Base-by-base conservation (phyloP, 2,888 invertebrate species). In the Lasioglossum marginatum region DNA sequence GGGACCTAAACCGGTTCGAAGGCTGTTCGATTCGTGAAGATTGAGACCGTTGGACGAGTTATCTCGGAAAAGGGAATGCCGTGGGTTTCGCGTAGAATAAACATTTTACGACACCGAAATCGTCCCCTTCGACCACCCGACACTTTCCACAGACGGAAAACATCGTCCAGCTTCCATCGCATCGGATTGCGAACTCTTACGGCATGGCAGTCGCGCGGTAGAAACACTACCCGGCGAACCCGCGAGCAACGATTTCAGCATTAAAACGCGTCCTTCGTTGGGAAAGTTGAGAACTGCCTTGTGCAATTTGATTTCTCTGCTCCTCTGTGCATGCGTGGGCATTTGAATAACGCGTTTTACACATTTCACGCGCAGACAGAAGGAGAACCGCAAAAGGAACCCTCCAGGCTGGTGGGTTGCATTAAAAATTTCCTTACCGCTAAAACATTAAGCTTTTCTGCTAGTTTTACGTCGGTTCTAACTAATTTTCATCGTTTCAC, bases 41-140 rank as follows among this genome's bases (percentile, higher is more conserved):
- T 52, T 52, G 23, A 52, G 52, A 52, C 3, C 52, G 52, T 10
- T 1, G 52, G 3, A 10, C 52, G 52, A 82, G 66, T 74, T 79
- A 79, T 74, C 34, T 27, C 72, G 43, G 40, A 23, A n/a, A 48
- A 63, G 12, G 8, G 63, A 66, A n/a, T n/a, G 27, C 23, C 34
- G 34, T 12, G 2, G 60, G 74, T 75, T 82, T 79, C 68, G 72
- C 40, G 76, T 63, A 66, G 68, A 31, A 66, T 74, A 79, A 74
- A 83, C 71, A 74, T 79, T 79, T 83, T 70, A 78, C 76, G 79
- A 77, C 71, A 43, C 66, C 70, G 43, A 74, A 79, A 85, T 68
- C 52, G 60, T 23, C 40, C 71, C 63, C 27, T 19, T 16, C 77
- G 68, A 57, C 60, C 19, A 45, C 40, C 57, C 60, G 37, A 23